Evolutionary conservation across 2,888 invertebrate genomes (phyloP).

Genomic region (Galerucella nymphaeae): DNA sequence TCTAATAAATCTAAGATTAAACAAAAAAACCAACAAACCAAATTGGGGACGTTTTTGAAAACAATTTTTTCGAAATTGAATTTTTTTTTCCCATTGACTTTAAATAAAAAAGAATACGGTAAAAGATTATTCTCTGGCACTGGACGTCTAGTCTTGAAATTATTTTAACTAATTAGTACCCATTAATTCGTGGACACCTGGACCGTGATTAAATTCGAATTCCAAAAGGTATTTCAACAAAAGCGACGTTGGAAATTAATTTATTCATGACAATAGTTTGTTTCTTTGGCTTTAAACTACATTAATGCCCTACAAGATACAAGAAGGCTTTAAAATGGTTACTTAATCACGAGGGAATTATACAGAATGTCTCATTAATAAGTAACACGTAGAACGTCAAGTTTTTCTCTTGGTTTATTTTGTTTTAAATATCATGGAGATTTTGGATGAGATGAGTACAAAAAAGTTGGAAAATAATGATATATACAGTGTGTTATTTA

Average conservation of each 20-base stretch:
- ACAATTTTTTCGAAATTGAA: no score
- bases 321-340: conserved; percentile 24
- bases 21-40: no score
- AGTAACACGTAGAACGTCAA: not conserved
- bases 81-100: no score
- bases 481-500: no score
- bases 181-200: conserved; percentile 43
- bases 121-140: not conserved
- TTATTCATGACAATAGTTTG: conserved; percentile 40
- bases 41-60: no score
- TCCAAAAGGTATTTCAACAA: conserved; percentile 41
- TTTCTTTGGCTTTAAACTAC: conserved; percentile 28
- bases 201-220: conserved; percentile 45
- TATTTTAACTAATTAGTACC: conserved; percentile 39
- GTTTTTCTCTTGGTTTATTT: conserved; percentile 1
- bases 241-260: conserved; percentile 36
- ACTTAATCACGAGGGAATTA: conserved; percentile 20
- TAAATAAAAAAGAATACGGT: no score
- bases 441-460: no score
- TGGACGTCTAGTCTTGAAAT: conserved; percentile 17
- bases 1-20: no score
- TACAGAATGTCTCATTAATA: conserved; percentile 4
- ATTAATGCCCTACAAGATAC: conserved; percentile 17
- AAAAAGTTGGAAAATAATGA: no score
- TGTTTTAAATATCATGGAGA: not conserved